Base-by-base conservation (phyloP, 2,797 vertebrate genomes). In the Helostoma temminkii region DNA sequence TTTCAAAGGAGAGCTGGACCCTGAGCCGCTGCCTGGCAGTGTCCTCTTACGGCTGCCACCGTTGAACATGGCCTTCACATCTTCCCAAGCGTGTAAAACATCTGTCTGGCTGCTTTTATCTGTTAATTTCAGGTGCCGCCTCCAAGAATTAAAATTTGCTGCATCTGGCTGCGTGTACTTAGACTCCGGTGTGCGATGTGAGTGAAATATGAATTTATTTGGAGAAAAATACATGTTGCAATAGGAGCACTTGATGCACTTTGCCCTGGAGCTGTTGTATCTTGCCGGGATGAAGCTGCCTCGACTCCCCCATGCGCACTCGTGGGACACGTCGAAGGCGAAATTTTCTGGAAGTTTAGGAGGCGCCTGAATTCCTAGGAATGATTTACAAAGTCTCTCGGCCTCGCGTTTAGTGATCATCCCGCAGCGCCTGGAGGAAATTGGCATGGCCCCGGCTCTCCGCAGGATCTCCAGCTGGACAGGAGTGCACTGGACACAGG, bases 51-150 rank as follows among this genome's bases (percentile, higher is more conserved):
- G 95, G 66, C 93, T 98, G 34, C 97, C 97, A 0, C 97, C 97
- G 45, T 99, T 99, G 88, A 99, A 99, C 97, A 99, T 98, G 88
- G 97, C 97, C 91, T 99, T 99, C 80, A 99, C 97, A 49, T 98
- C 97, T 85, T 99, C 97, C 97, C 97, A 98, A 2, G 97, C 97
- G 80, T 96, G 96, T 24, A 92, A 90, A 55, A 98, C 83, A 0
- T 97, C 96, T 1, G 93, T 94, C 1, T 90, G 72, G 70, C 92
- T 84, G 69, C 50, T 86, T 79, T 97, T 96, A 74, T 97, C 96
- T 6, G 93, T 87, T 48, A 98, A 84, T 80, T 96, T 96, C 25
- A 97, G 94, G 70, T 97, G 96, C 9, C 96, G 92, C 71, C 96
- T 94, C 96, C 96, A 97, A 0, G 96, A 97, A 72, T 97, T 97